Evolutionary conservation across 2,888 invertebrate species (phyloP).

Genomic region (Xestia xanthographa): DNA sequence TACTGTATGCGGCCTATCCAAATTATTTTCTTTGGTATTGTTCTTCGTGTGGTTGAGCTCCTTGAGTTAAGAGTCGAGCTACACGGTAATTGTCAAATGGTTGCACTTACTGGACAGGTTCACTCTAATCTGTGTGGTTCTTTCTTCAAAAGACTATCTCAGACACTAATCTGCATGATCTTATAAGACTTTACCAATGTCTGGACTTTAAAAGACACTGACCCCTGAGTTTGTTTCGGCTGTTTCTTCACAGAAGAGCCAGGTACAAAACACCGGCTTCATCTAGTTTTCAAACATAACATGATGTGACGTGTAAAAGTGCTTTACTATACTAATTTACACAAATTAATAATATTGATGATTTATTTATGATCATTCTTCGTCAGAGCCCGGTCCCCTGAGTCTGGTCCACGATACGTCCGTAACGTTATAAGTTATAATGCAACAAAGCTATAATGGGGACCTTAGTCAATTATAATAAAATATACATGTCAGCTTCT

Average conservation of each 20-base stretch:
- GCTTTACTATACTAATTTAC: background rate
- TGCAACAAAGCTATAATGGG: background rate
- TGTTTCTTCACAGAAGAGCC: background rate
- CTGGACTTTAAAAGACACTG: background rate
- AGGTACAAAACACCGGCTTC: background rate
- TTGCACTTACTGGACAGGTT: background rate
- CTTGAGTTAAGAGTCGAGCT: background rate
- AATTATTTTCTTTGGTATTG: background rate
- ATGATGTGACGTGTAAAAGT: background rate
- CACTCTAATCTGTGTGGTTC: background rate
- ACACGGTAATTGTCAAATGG: background rate
- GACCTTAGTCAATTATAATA: background rate
- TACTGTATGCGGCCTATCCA: background rate
- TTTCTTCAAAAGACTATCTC: no score
- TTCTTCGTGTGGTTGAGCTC: background rate
- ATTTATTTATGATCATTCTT: background rate
- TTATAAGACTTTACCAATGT: background rate
- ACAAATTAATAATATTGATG: background rate
- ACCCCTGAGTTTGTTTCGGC: background rate
- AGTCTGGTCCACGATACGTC: background rate
- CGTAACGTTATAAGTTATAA: background rate
- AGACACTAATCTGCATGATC: background rate
- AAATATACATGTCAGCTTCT: slow-evolving; percentile 78
- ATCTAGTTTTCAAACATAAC: background rate
- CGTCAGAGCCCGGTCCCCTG: background rate